Evolutionary conservation across 1,140 invertebrate species (phyloP).

Genomic region (Leptinotarsa texana): DNA sequence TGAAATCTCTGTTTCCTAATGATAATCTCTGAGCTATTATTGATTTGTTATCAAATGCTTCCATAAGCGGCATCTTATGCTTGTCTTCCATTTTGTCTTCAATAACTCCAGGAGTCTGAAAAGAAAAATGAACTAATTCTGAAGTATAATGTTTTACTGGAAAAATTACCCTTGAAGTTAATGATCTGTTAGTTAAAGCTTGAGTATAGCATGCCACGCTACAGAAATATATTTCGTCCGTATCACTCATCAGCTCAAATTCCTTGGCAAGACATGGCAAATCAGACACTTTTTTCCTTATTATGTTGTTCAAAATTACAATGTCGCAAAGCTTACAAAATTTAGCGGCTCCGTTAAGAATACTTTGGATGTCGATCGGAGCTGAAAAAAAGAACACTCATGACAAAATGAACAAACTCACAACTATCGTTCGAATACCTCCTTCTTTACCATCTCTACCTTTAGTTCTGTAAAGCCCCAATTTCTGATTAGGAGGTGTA

Average conservation of each 20-base stretch:
- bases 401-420: slow-evolving; percentile 9
- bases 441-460: slow-evolving; percentile 85
- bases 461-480: slow-evolving; percentile 78
- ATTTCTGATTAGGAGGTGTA: slow-evolving; percentile 78
- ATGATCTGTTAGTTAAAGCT: slow-evolving; percentile 67
- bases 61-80: slow-evolving; percentile 52
- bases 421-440: slow-evolving; percentile 51
- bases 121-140: slow-evolving; percentile 17
- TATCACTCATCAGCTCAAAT: slow-evolving; percentile 64
- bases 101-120: slow-evolving; percentile 64
- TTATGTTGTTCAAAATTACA: slow-evolving; percentile 80
- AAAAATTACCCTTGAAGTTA: slow-evolving; percentile 54
- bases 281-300: slow-evolving; percentile 80
- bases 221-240: slow-evolving; percentile 80
- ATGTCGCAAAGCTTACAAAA: slow-evolving; percentile 92
- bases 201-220: slow-evolving; percentile 84
- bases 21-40: slow-evolving; percentile 31
- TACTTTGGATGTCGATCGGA: slow-evolving; percentile 85
- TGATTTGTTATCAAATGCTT: slow-evolving; percentile 32
- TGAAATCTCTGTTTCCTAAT: slow-evolving; percentile 29
- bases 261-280: slow-evolving; percentile 73
- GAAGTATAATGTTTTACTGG: no score
- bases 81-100: slow-evolving; percentile 62
- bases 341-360: slow-evolving; percentile 84
- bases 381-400: slow-evolving; percentile 55